Evolutionary conservation across 2,797 vertebrate species (phyloP).

Genomic region (Perdix hodgsoniae): DNA sequence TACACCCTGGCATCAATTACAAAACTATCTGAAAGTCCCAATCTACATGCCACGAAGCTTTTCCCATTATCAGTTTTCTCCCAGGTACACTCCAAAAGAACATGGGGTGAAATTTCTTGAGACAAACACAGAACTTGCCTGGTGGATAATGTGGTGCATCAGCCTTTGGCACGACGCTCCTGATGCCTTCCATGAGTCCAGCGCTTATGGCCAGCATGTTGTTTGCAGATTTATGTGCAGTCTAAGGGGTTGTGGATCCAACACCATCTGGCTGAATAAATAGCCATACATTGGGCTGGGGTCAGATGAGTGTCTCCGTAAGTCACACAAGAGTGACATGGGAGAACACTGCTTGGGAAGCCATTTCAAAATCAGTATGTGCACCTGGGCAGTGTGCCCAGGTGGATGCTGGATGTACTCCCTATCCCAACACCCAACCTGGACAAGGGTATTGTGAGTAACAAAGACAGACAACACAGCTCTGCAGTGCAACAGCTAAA

Average conservation of each 20-base stretch:
- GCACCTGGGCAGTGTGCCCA: background rate
- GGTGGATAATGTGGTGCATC: background rate
- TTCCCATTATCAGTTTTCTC: background rate
- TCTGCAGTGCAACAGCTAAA: background rate
- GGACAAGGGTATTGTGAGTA: background rate
- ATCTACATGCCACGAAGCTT: background rate
- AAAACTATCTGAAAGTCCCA: background rate
- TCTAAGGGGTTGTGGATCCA: background rate
- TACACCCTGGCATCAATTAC: background rate
- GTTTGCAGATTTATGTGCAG: background rate
- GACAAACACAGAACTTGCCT: background rate
- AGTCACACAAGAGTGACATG: background rate
- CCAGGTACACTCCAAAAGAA: background rate
- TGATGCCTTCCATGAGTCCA: background rate
- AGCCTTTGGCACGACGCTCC: rapidly evolving
- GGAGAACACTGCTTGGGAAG: background rate
- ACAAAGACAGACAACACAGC: background rate
- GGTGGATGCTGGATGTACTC: background rate
- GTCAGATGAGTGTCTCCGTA: background rate
- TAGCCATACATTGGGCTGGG: background rate
- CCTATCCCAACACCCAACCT: background rate
- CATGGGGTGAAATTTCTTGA: background rate
- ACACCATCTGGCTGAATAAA: background rate
- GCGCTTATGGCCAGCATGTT: background rate
- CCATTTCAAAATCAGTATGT: background rate